Evolutionary conservation across 2,888 invertebrate species (phyloP).

Genomic region (Sisyra terminalis): DNA sequence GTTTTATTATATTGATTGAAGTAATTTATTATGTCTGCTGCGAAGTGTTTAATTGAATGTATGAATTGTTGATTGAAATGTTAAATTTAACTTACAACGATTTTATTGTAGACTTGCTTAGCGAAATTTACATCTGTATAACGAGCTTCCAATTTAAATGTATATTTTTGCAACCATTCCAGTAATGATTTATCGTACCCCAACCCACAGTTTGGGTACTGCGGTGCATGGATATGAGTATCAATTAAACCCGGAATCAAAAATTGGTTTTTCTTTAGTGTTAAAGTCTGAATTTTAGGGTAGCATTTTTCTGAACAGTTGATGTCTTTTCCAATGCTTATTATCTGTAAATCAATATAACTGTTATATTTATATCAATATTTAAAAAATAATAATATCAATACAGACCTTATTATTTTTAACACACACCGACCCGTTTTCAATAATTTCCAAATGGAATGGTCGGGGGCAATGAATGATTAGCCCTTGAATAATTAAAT

Average conservation of each 20-base stretch:
- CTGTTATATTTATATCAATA: too few species aligned
- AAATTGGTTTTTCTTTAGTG: slow-evolving; percentile 34
- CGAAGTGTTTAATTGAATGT: too few species aligned
- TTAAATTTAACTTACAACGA: slow-evolving; percentile 63
- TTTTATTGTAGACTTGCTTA: slow-evolving; percentile 48
- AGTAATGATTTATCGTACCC: slow-evolving; percentile 65
- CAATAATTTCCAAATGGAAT: slow-evolving; percentile 23
- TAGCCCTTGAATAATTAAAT: slow-evolving; percentile 20
- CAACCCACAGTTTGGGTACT: slow-evolving; percentile 71
- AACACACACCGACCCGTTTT: slow-evolving; percentile 37
- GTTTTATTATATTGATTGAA: too few species aligned
- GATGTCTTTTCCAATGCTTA: too few species aligned
- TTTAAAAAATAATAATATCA: neutral
- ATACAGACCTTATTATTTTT: slow-evolving; percentile 37
- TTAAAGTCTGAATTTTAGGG: too few species aligned
- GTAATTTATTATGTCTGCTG: too few species aligned
- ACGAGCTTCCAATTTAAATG: slow-evolving; percentile 65
- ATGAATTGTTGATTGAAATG: too few species aligned
- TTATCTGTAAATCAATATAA: too few species aligned
- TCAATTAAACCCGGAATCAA: slow-evolving; percentile 80
- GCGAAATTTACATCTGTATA: slow-evolving; percentile 55
- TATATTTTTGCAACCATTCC: slow-evolving; percentile 74
- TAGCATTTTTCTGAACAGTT: too few species aligned
- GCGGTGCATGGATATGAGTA: slow-evolving; percentile 80
- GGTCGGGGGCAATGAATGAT: slow-evolving; percentile 22